Conservation (phyloP, 2,113 vertebrate genomes). For the Psilopogon haemacephalus region DNA sequence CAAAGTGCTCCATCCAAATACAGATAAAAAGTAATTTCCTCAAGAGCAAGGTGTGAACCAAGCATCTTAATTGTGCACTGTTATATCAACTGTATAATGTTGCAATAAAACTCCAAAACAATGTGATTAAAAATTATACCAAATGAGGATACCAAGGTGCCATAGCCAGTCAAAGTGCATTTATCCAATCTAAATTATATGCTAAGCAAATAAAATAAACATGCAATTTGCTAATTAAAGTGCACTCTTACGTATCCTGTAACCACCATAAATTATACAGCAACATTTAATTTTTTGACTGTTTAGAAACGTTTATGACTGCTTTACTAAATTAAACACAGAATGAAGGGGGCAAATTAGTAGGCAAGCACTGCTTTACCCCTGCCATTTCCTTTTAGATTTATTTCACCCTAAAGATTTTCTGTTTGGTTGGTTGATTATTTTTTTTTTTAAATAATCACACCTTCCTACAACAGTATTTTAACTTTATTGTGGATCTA, state of each 20-base stretch:
- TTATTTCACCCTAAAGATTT: not conserved
- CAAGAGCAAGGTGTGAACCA: slow-evolving; percentile 69
- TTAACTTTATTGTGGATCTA: not conserved
- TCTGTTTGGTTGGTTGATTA: not conserved
- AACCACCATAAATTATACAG: slow-evolving; percentile 77
- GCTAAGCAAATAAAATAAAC: slow-evolving; percentile 78
- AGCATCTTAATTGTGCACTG: slow-evolving; percentile 70
- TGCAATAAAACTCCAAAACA: slow-evolving; percentile 78
- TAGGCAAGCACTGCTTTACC: not conserved
- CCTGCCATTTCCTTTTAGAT: not conserved
- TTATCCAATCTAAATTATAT: slow-evolving; percentile 76
- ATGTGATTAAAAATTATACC: slow-evolving; percentile 78
- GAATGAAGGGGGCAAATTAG: slow-evolving; percentile 44
- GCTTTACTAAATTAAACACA: slow-evolving; percentile 68
- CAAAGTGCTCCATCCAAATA: slow-evolving; percentile 42
- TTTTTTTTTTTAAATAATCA: not conserved
- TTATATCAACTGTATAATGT: slow-evolving; percentile 69
- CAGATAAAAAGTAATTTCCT: slow-evolving; percentile 68
- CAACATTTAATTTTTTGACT: slow-evolving; percentile 77
- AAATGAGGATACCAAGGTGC: slow-evolving; percentile 70
- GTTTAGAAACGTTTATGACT: slow-evolving; percentile 71
- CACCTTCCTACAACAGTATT: not conserved
- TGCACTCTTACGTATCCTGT: slow-evolving; percentile 68
- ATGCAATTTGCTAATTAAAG: slow-evolving; percentile 79
- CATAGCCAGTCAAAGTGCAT: slow-evolving; percentile 67